Evolutionary conservation across 2,797 vertebrate genomes (phyloP).

Genomic region (Heteromormyrus szaboi): DNA sequence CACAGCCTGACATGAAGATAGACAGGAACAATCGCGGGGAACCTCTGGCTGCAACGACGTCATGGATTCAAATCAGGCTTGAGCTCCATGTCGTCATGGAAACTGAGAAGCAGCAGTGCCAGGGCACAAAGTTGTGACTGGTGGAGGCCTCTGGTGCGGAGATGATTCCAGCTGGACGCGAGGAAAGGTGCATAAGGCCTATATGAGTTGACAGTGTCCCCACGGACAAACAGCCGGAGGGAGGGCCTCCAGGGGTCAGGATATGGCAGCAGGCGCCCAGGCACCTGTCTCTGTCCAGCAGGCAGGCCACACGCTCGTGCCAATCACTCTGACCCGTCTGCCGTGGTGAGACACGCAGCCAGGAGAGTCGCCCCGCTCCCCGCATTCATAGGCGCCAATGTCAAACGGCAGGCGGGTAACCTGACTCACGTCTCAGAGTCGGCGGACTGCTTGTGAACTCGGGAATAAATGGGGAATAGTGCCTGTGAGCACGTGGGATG

Average conservation of each 20-base stretch:
- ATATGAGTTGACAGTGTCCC: background rate
- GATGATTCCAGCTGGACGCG: background rate
- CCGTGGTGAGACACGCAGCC: background rate
- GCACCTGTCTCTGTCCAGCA: background rate
- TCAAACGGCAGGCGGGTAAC: background rate
- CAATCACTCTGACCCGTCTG: background rate
- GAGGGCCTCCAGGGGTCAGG: background rate
- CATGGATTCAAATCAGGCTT: background rate
- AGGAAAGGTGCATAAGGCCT: background rate
- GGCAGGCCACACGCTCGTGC: background rate
- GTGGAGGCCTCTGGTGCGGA: background rate
- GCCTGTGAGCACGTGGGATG: background rate
- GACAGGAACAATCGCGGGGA: background rate
- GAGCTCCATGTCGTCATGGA: background rate
- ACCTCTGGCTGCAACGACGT: no score
- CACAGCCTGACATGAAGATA: background rate
- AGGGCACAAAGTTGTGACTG: background rate
- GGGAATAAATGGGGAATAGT: background rate
- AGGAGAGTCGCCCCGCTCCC: background rate
- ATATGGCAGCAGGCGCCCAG: background rate
- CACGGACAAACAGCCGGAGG: background rate
- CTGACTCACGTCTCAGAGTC: background rate
- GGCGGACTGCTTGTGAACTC: background rate
- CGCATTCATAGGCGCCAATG: background rate
- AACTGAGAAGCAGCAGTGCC: background rate